These are phyloP conservation scores for Eulemur macaco DNA, from an alignment of 2,113 vertebrate genomes.

Conservation along the genomic window DNA sequence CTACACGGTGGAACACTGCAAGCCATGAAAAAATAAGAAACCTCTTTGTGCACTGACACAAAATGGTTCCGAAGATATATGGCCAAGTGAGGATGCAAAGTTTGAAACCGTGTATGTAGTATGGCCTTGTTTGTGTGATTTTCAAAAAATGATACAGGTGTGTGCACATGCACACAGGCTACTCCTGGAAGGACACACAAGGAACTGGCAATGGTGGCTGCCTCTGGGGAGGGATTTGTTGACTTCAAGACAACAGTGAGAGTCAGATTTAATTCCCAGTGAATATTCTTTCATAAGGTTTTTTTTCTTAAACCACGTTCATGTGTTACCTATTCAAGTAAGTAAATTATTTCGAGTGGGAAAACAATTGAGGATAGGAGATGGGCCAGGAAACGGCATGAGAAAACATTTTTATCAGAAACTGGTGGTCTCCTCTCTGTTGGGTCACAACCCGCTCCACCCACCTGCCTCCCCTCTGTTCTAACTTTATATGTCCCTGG, in stretches of 20 bases:
- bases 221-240: not conserved
- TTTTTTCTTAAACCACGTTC: not conserved
- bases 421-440: not conserved
- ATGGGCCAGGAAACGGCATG: not conserved
- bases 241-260: not conserved
- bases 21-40: not conserved
- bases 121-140: not conserved
- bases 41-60: not conserved
- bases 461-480: not conserved
- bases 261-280: not conserved
- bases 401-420: not conserved
- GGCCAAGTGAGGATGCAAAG: not conserved
- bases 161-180: rapidly evolving
- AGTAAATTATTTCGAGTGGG: not conserved
- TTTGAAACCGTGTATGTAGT: not conserved
- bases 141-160: not conserved
- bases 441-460: not conserved
- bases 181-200: not conserved
- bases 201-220: not conserved
- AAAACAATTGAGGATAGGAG: not conserved
- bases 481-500: not conserved
- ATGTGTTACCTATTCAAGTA: not conserved
- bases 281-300: not conserved
- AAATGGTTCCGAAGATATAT: not conserved
- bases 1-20: not conserved